Base-by-base conservation (phyloP, 1,140 invertebrate species). In the Phymorhynchus buccinoides region DNA sequence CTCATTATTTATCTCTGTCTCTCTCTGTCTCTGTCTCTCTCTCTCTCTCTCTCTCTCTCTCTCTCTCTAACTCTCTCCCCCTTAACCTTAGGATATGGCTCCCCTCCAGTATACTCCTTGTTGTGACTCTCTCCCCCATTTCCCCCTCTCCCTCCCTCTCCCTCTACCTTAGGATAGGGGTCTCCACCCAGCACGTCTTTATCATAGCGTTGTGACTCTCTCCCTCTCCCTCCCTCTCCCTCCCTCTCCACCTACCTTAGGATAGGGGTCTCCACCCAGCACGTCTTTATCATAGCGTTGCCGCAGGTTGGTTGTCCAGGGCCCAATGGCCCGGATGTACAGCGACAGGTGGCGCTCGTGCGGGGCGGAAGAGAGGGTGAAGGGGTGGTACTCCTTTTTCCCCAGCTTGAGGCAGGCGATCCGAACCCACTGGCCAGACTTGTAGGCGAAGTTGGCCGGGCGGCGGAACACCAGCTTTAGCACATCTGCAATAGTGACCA, bases 231-330 rank as follows among this genome's bases (percentile, higher is more conserved):
- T n/a, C n/a, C n/a, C n/a, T n/a, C n/a, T n/a, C 27, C 30, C 27
- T 7, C 73, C 30, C 9, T 32, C 73, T 27, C 56, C 14, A 39
- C 4, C 9, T 68, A 88, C 88, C 84, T 89, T 97, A 97, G 0
- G 98, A 97, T 90, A 96, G 95, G 41, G 95, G 94, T 89, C 96
- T 88, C 97, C 97, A 0, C 96, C 96, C 92, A 97, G 97, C 88
- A 96, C 98, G 91, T 98, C 98, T 1, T 97, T 97, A 94, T 99
- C 97, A 90, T 99, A 99, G 90, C 98, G 98, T 92, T 98, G 98
- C 68, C 98, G 95, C 1, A 99, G 93, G 91, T 99, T 99, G 97
- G 97, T 99, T 0, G 99, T 99, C 98, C 98, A 99, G 0, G 98
- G 98, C 0, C 98, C 98, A 16, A 91, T 88, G 44, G 90, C 93